Evolutionary conservation across 2,888 invertebrate species (phyloP), one percentile per base, ranked within the genome.

Genomic region (Aricia artaxerxes): DNA sequence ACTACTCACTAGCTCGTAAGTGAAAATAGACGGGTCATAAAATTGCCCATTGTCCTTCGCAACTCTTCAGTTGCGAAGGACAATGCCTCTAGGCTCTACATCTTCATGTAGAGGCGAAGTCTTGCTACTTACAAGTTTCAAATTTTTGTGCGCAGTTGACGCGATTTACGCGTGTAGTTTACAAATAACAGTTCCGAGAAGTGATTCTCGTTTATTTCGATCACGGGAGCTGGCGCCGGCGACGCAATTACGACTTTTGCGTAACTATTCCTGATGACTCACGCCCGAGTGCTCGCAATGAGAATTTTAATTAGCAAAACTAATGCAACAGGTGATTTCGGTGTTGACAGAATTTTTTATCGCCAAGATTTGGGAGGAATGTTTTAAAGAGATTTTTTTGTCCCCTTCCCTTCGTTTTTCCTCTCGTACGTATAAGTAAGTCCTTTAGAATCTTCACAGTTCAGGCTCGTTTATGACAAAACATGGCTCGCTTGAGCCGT

Each of bases 151-250:
- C 69, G 69, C 69, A 69, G 69, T 38, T 3, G 13, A 69, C 31
- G 69, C 35, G 49, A 81, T 80, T 80, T 85, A 84, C 86, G 84
- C 84, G 84, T 84, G 83, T 83, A 84, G 85, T 84, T 83, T 85
- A 85, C 82, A 88, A 89, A 88, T 88, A 88, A 86, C 84, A 81
- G 77, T 91, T 91, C 91, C 87, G 80, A 84, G 91, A 91, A 91
- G 83, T 82, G 83, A 84, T 83, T 85, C 84, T 84, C 82, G 84
- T 86, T 84, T 85, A 86, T 86, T 86, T 86, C 80, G 83, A 85
- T 85, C 84, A 83, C 82, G 83, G 83, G 82, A 83, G 85, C 85
- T 83, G 84, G 83, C 84, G 83, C 82, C 83, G 83, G 79, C 82
- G 82, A 81, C 83, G 84, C 82, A 81, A 82, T 82, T 81, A 80